Evolutionary conservation across 64 coral and sea anemone genomes (phyloP), one percentile per base, ranked within the genome.

Genomic region (Montipora efflorescens): DNA sequence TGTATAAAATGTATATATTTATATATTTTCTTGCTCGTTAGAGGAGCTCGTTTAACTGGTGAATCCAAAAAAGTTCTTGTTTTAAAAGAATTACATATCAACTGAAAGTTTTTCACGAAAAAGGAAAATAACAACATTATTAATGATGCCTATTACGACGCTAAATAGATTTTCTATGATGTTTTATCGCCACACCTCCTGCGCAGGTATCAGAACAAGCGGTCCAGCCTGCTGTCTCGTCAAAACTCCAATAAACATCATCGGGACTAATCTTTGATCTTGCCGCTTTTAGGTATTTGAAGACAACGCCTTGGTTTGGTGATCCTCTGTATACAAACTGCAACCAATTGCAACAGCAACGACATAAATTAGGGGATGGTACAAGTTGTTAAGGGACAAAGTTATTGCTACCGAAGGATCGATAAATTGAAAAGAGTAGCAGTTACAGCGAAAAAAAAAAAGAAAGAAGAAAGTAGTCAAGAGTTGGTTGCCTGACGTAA

Each of bases 301-400:
- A 47, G 3, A 47, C 59, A n/a, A 69, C 61, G 15, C 81, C 81
- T 70, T 48, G 45, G 81, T 84, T 84, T 84, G 14, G 62, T 16
- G 7, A 11, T 8, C 61, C 61, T 5, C 45, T 84, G 19, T 16
- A 67, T 4, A 84, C 43, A 18, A 84, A 84, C 81, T 84, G 8
- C 16, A 47, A 84, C 62, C 9, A 48, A 57, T 11, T 7, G 68
- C 68, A 8, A 57, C 53, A 18, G 68, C 68, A 8, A 72, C 5
- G 68, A 22, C 5, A 72, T 72, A 72, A 72, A 72, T 8, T 19
- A 22, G 15, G 21, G 68, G 10, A 18, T 66, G 10, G 6, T n/a
- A 72, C 68, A 5, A 71, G 15, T 71, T 22, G 5, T 71, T 71
- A 22, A 1, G 8, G 11, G 68, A 71, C 15, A 22, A 5, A 6